Conservation (phyloP, 2,797 vertebrate genomes). For the Avahi laniger region DNA sequence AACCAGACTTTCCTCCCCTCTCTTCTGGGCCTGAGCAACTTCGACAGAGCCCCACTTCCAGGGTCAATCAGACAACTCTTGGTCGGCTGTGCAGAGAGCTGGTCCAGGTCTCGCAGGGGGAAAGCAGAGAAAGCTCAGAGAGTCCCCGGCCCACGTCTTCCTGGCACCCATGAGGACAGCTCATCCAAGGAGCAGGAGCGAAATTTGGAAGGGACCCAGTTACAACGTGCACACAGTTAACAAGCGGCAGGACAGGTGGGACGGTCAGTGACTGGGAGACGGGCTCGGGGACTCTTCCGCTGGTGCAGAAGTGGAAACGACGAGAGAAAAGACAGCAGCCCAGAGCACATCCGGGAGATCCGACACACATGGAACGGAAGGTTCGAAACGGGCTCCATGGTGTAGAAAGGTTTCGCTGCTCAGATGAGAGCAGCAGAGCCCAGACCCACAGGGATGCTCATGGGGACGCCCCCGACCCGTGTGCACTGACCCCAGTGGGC, state of each 20-base stretch:
- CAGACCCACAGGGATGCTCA: background rate
- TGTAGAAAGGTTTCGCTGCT: background rate
- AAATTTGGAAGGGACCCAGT: background rate
- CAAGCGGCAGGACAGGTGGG: background rate
- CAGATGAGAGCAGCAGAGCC: background rate
- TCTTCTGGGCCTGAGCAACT: background rate
- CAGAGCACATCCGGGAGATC: background rate
- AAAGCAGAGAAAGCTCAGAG: background rate
- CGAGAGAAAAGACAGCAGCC: background rate
- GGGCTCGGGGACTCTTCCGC: background rate
- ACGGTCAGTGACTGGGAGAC: background rate
- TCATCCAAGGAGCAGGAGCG: background rate
- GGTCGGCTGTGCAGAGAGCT: background rate
- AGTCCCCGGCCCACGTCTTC: background rate
- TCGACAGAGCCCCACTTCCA: background rate
- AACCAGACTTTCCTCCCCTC: background rate
- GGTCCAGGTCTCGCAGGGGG: background rate
- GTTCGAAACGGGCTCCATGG: background rate
- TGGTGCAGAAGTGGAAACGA: background rate
- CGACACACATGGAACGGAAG: background rate
- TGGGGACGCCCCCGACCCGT: background rate
- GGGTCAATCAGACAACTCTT: background rate
- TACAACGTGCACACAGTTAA: fast-evolving
- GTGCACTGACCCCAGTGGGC: background rate
- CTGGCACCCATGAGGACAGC: background rate